Conservation (phyloP, 1,140 invertebrate genomes). For the Dendroctonus ponderosae region DNA sequence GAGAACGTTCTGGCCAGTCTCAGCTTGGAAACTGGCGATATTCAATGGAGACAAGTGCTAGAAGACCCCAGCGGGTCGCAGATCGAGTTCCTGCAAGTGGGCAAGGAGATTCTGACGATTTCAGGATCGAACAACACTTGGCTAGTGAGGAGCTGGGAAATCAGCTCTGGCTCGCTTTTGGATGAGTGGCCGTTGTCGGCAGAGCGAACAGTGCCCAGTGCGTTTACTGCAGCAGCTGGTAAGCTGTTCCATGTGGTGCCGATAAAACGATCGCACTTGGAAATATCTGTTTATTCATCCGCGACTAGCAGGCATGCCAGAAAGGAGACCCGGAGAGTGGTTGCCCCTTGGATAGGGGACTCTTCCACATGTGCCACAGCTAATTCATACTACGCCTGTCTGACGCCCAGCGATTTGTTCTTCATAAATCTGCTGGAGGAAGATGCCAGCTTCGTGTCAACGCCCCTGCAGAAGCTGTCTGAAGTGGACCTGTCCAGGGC, state of each 20-base stretch:
- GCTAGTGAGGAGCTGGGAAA: constrained; percentile 75
- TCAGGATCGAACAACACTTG: constrained; percentile 66
- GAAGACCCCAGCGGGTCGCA: constrained; percentile 64
- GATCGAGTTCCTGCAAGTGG: constrained; percentile 61
- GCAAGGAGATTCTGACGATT: constrained; percentile 68
- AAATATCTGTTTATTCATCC: constrained; percentile 67
- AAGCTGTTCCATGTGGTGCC: constrained; percentile 67
- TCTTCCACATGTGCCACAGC: constrained; percentile 61
- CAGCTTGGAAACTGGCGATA: constrained; percentile 77
- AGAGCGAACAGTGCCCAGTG: constrained; percentile 50
- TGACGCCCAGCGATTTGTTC: constrained; percentile 52
- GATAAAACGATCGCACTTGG: constrained; percentile 63
- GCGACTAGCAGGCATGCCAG: constrained; percentile 59
- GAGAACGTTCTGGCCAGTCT: constrained; percentile 85
- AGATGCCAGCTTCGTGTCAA: constrained; percentile 31
- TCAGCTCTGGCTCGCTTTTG: constrained; percentile 62
- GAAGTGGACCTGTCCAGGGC: constrained; percentile 27
- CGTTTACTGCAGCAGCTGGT: constrained; percentile 52
- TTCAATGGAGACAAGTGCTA: constrained; percentile 79
- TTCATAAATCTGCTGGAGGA: constrained; percentile 41
- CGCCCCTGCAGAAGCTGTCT: constrained; percentile 35
- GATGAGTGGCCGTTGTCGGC: constrained; percentile 62
- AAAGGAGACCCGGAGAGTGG: constrained; percentile 58
- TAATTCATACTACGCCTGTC: constrained; percentile 64
- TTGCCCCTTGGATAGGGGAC: constrained; percentile 63